Evolutionary conservation across 2,888 invertebrate genomes (phyloP), one percentile per base, ranked within the genome.

Genomic region (Drosophila kokeensis): DNA sequence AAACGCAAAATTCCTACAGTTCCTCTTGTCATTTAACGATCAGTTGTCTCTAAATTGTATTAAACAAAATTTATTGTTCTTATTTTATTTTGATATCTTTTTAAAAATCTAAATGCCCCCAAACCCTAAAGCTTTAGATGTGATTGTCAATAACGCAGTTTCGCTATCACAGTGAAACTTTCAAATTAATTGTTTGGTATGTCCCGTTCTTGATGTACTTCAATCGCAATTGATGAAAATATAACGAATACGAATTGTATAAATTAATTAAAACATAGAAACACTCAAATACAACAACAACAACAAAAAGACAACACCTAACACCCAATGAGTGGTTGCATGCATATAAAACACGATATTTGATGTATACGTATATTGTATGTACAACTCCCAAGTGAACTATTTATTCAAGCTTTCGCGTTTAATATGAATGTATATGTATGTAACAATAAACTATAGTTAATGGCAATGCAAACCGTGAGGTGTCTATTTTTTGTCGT

Each of bases 401-500:
- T 70, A 36, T 54, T 48, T 62, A 40, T 74, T 55, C 18, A 52
- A 59, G 54, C 57, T 59, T 65, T 42, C 70, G 52, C 38, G 59
- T 67, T 45, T 59, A 36, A 64, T 69, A 57, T 69, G 45, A 61
- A 67, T 65, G 45, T 64, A 71, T 65, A 52, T 72, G 53, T 76
- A 63, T 75, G 69, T 76, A 75, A 62, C 69, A 76, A 73, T 76
- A 77, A 77, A 72, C 38, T 63, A 66, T 63, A 72, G 65, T 71
- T 71, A 65, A 70, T 75, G 65, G 61, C 61, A 62, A 65, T 54
- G 10, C 15, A 34, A 55, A 15, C 29, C 7, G 3, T n/a, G 4
- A 24, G 38, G 36, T 68, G 15, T 24, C 2, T 24, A 8, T 45
- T 45, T 24, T 15, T 15, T 15, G 7, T 21, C 13, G 45, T 4